A percentile compares a stretch with the other conserved stretches of the same genome.
These are phyloP conservation scores for Halictus rubicundus DNA, from an alignment of 1,140 invertebrate species.

Conservation along the genomic window DNA sequence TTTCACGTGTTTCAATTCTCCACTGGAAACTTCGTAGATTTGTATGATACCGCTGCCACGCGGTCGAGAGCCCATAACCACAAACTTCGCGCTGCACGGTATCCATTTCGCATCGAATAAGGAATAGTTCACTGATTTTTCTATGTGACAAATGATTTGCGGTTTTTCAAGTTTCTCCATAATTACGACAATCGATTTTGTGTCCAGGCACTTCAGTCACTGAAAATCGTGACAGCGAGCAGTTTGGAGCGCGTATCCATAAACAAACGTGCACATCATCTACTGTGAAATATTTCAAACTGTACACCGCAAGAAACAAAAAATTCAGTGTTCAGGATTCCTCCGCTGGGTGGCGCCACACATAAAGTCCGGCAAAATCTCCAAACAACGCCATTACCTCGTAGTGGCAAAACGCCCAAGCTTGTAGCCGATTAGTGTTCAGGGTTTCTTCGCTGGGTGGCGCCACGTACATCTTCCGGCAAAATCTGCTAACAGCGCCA, in stretches of 20 bases:
- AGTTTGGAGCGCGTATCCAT: constrained; percentile 4
- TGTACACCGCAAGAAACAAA: no score
- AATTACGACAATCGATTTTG: not conserved
- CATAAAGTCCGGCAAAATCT: no score
- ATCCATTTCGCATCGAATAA: constrained; percentile 97
- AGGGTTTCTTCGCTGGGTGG: no score
- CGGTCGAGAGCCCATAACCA: constrained; percentile 92
- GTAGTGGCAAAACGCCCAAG: no score
- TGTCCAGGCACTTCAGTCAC: no score
- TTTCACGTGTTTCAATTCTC: constrained; percentile 87
- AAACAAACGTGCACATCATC: constrained; percentile 39
- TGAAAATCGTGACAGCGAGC: not conserved
- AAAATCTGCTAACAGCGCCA: no score
- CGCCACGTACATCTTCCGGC: no score
- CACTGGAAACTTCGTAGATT: constrained; percentile 91
- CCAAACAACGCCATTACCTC: no score
- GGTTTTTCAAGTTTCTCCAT: constrained; percentile 87
- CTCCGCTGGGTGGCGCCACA: no score
- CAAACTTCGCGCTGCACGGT: constrained; percentile 94
- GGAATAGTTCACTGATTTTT: constrained; percentile 92
- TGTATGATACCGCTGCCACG: constrained; percentile 92
- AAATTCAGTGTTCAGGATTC: no score
- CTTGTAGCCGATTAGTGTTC: no score
- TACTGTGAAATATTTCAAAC: not conserved
- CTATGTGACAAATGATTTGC: constrained; percentile 93